A percentile compares a stretch with the other conserved stretches of the same genome.
Evolutionary conservation across 2,113 vertebrate genomes (phyloP).

Genomic region (Desmodus rotundus): DNA sequence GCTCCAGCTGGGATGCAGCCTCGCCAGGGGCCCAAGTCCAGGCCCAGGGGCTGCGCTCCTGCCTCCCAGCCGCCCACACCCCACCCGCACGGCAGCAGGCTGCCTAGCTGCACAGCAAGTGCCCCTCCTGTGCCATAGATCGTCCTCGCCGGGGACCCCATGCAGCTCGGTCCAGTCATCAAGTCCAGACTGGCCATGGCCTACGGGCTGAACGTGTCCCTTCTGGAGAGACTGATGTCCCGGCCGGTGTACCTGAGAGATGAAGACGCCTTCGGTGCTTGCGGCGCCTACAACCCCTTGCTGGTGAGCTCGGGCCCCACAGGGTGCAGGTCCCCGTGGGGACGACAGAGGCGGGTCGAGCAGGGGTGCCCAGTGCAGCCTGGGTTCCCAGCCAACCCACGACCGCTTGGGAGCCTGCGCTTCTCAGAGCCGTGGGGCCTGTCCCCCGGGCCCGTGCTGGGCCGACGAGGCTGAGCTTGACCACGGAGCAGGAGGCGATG

Average conservation of each 20-base stretch:
- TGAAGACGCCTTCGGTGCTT: slow-evolving; percentile 79
- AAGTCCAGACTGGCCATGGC: slow-evolving; percentile 87
- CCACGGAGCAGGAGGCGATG: background rate
- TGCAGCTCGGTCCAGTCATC: slow-evolving; percentile 92
- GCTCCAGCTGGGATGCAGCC: background rate
- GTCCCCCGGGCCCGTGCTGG: background rate
- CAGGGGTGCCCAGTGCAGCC: background rate
- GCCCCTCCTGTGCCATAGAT: slow-evolving; percentile 78
- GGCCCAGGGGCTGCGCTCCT: background rate
- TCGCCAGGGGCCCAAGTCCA: background rate
- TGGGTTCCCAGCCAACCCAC: background rate
- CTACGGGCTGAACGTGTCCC: slow-evolving; percentile 89
- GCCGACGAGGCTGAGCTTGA: background rate
- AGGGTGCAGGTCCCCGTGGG: background rate
- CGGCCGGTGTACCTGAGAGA: slow-evolving; percentile 85
- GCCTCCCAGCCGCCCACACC: background rate
- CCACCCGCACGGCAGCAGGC: background rate
- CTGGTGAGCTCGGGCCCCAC: slow-evolving; percentile 83
- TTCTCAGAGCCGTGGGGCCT: fast-evolving
- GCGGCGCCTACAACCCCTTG: slow-evolving; percentile 89
- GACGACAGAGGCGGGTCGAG: background rate
- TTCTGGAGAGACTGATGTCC: slow-evolving; percentile 92
- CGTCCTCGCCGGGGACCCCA: slow-evolving; percentile 93
- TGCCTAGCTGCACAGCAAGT: background rate
- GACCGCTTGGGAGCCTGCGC: background rate